Evolutionary conservation across 2,113 vertebrate species (phyloP).

Genomic region (Pedionomus torquatus): DNA sequence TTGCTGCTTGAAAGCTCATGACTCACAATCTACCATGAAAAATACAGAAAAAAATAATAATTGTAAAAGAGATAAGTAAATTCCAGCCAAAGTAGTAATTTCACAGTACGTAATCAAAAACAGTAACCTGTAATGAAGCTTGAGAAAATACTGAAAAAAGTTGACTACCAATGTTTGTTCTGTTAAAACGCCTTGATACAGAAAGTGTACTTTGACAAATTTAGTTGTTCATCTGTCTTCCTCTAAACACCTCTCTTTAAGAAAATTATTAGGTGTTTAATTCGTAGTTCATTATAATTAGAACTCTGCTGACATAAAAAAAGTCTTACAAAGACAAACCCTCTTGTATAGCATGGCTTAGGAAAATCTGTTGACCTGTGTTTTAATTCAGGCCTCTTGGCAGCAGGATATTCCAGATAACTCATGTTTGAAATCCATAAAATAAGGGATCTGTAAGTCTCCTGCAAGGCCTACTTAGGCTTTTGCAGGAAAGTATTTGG

Average conservation of each 20-base stretch:
- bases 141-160: background rate
- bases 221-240: background rate
- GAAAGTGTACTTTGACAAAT: background rate
- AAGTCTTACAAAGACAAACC: background rate
- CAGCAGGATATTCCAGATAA: background rate
- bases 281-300: background rate
- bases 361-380: background rate
- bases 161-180: background rate
- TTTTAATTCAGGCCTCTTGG: background rate
- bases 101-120: slow-evolving; percentile 1
- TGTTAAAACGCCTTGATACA: background rate
- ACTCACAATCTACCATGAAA: background rate
- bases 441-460: background rate
- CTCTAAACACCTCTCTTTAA: background rate
- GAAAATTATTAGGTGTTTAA: background rate
- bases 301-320: background rate
- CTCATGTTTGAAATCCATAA: background rate
- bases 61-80: slow-evolving; percentile 35
- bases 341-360: background rate
- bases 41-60: slow-evolving; percentile 28
- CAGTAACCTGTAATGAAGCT: background rate
- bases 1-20: slow-evolving; percentile 79
- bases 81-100: slow-evolving; percentile 38
- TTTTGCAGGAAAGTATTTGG: background rate
- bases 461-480: background rate